Percentiles rank a stretch among this genome's conserved stretches.
Conservation (phyloP, 2,113 vertebrate species). For the Periophthalmodon schlosseri region DNA sequence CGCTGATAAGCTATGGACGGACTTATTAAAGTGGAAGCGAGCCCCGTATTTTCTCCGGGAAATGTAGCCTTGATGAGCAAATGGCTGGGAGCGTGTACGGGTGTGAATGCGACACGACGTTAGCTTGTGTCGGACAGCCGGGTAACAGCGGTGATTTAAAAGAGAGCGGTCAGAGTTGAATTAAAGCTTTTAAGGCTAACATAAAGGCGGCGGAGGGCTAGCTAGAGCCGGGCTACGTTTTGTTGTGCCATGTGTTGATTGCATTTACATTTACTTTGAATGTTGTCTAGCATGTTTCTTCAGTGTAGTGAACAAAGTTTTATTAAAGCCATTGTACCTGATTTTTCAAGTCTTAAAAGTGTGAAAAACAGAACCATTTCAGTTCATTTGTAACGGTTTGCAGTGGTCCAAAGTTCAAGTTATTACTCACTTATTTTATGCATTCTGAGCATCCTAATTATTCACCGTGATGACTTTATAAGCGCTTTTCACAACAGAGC, state of each 20-base stretch:
- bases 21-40: conserved; percentile 70
- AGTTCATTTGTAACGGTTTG: too few relatives aligned
- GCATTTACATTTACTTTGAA: neutral
- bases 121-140: conserved; percentile 48
- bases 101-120: conserved; percentile 36
- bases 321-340: neutral
- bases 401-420: too few relatives aligned
- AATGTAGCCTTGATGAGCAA: conserved; percentile 55
- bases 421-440: too few relatives aligned
- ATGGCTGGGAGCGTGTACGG: conserved; percentile 26
- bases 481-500: too few relatives aligned
- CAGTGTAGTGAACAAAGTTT: neutral
- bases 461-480: too few relatives aligned
- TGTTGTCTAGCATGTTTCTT: neutral
- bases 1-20: conserved; percentile 67
- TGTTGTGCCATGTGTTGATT: neutral
- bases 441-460: too few relatives aligned
- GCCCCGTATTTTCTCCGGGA: conserved; percentile 43
- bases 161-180: conserved; percentile 12
- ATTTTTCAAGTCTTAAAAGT: too few relatives aligned
- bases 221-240: neutral
- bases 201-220: neutral
- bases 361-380: too few relatives aligned
- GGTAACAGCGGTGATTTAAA: conserved; percentile 24
- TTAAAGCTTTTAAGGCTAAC: conserved; percentile 4